Evolutionary conservation across 2,113 vertebrate species (phyloP).

Genomic region (Pomatorhinus ruficollis): DNA sequence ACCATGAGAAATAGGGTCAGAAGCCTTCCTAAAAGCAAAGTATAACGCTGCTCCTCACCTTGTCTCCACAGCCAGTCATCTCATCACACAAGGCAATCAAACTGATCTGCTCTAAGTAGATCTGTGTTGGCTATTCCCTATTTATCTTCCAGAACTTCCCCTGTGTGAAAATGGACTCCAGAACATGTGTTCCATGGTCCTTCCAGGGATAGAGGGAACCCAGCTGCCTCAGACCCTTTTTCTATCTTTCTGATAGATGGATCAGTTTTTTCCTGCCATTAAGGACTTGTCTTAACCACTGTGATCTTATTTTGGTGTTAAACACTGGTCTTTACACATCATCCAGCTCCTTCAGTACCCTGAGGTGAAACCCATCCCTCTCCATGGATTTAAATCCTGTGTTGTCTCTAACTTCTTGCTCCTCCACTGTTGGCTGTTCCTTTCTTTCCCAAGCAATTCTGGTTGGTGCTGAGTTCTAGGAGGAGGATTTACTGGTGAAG

Average conservation of each 20-base stretch:
- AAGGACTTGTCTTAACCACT: background rate
- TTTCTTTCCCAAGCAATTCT: background rate
- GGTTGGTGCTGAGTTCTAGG: background rate
- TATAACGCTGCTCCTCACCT: background rate
- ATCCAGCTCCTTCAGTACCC: background rate
- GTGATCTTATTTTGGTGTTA: background rate
- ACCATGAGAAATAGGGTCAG: background rate
- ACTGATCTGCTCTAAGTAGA: background rate
- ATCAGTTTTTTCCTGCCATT: background rate
- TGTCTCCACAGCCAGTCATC: background rate
- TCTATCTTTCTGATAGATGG: background rate
- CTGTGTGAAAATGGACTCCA: background rate
- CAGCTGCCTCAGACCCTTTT: background rate
- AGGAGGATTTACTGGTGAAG: background rate
- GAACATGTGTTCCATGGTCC: background rate
- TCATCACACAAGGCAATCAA: background rate
- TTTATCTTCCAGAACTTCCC: background rate
- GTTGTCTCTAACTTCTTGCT: background rate
- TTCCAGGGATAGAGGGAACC: background rate
- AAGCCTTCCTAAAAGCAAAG: background rate
- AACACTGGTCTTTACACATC: background rate
- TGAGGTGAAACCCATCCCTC: background rate
- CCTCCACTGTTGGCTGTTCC: background rate
- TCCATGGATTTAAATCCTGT: background rate
- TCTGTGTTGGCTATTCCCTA: background rate